These are phyloP conservation scores for Myodes glareolus DNA, from an alignment of 2,113 vertebrate species.

Conservation along the genomic window DNA sequence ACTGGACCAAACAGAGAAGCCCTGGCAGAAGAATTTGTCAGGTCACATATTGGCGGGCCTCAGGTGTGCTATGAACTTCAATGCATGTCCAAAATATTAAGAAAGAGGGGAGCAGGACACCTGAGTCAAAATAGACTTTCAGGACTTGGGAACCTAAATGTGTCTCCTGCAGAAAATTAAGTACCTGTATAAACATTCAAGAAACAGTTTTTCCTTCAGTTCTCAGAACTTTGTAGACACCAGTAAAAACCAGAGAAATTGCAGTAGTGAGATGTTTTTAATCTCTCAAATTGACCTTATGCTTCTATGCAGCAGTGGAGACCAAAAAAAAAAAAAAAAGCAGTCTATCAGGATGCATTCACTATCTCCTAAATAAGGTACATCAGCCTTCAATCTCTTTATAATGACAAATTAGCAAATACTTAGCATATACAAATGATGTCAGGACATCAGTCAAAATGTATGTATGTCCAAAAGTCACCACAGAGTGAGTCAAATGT, in stretches of 20 bases:
- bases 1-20: not conserved
- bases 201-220: not conserved
- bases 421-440: not conserved
- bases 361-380: too few species aligned
- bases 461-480: not conserved
- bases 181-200: not conserved
- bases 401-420: not conserved
- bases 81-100: too few species aligned
- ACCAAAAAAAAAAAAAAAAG: not conserved
- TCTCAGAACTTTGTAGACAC: not conserved
- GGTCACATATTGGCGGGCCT: not conserved
- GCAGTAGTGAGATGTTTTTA: not conserved
- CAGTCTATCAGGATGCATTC: not conserved
- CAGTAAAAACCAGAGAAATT: not conserved
- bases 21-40: not conserved
- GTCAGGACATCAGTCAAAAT: not conserved
- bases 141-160: fast-evolving
- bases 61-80: not conserved
- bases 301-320: not conserved
- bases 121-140: not conserved
- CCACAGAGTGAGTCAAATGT: not conserved
- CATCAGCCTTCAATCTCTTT: not conserved
- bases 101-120: not conserved
- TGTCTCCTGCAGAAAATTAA: not conserved
- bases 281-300: not conserved